These are phyloP conservation scores for Apis dorsata DNA, from an alignment of 1,140 invertebrate genomes.

Conservation along the genomic window DNA sequence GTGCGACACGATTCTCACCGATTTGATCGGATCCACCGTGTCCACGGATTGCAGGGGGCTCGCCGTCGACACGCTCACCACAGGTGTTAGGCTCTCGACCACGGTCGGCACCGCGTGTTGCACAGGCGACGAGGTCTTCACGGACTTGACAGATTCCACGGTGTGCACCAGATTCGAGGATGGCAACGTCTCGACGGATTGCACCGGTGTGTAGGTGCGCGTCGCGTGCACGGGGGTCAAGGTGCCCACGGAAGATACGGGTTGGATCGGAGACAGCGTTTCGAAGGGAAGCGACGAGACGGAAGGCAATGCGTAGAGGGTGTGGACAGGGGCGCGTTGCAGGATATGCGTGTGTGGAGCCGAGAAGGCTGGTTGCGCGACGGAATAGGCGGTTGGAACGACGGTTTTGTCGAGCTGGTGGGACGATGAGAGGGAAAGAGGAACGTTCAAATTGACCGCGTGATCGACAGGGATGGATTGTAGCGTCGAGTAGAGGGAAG, in stretches of 20 bases:
- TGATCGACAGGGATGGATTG: background rate
- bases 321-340: constrained; percentile 13
- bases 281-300: background rate
- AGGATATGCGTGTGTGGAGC: constrained; percentile 19
- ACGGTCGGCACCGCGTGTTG: background rate
- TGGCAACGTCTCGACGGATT: background rate
- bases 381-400: constrained; percentile 8
- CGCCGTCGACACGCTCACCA: background rate
- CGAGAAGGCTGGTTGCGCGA: background rate
- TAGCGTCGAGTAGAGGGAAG: background rate
- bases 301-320: background rate
- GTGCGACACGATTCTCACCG: constrained; percentile 1
- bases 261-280: background rate
- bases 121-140: background rate
- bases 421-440: constrained; percentile 16
- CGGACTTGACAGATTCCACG: background rate
- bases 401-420: constrained; percentile 36
- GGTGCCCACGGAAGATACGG: background rate
- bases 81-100: background rate
- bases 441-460: background rate
- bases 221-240: background rate
- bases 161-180: background rate
- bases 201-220: background rate
- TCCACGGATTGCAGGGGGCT: background rate
- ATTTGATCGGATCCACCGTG: background rate